phyloP scores from a whole-genome alignment of 35 echinoderm and acorn worm species.

The Lytechinus variegatus region DNA sequence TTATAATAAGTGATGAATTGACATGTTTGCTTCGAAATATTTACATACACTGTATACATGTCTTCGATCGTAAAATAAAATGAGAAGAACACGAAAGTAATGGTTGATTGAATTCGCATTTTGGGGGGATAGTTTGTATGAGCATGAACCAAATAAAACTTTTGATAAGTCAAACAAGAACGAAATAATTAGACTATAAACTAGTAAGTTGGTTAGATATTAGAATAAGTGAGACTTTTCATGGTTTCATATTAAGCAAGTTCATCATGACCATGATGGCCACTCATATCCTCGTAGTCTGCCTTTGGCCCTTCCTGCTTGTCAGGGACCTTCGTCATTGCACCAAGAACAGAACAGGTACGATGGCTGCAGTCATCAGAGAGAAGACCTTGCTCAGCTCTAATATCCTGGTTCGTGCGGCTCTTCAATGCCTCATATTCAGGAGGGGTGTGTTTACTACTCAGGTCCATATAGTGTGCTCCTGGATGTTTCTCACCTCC shows the following conservation, averaged over 20 bases:
- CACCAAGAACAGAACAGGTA: background rate
- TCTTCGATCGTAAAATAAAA: no score
- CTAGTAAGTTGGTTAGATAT: background rate
- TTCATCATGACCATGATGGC: background rate
- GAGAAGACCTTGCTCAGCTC: background rate
- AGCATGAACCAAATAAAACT: no score
- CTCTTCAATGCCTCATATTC: background rate
- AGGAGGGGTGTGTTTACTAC: background rate
- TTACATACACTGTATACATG: no score
- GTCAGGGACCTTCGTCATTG: background rate
- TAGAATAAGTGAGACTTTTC: background rate
- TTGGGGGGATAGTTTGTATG: no score
- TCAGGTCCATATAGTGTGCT: background rate
- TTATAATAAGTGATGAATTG: no score
- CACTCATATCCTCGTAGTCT: background rate
- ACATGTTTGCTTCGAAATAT: no score
- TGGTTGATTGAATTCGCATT: no score
- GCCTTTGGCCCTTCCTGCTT: background rate
- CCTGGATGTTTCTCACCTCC: background rate
- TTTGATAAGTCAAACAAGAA: background rate
- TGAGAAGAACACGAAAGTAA: no score
- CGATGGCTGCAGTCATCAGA: background rate
- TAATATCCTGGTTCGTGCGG: background rate
- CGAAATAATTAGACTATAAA: background rate
- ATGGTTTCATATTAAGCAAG: background rate